These are phyloP conservation scores for Lepus oiostolus DNA, from an alignment of 2,797 vertebrate species.

Conservation along the genomic window DNA sequence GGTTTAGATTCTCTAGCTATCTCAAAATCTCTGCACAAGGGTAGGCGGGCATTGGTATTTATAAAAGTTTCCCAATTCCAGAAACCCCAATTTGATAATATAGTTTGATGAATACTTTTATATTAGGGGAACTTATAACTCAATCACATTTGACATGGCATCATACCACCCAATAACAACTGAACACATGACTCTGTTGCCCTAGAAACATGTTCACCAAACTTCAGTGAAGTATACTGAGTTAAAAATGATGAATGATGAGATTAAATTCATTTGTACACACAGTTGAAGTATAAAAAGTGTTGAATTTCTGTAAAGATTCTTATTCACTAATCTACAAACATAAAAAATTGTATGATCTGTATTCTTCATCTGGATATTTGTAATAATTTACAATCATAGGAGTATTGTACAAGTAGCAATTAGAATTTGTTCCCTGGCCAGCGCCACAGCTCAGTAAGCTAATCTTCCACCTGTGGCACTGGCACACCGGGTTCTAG, in stretches of 20 bases:
- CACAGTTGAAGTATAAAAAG: neutral
- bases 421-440: neutral
- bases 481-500: too few species aligned
- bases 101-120: neutral
- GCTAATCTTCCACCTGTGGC: too few species aligned
- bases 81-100: neutral
- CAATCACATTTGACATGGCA: neutral
- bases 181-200: neutral
- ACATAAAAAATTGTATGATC: neutral
- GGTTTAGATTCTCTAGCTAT: neutral
- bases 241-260: neutral
- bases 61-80: neutral
- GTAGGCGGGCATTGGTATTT: neutral
- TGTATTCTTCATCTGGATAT: neutral
- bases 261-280: neutral
- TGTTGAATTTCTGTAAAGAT: neutral
- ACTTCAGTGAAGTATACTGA: neutral
- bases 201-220: neutral
- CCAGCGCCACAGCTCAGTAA: too few species aligned
- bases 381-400: neutral
- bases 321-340: neutral
- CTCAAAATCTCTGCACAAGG: neutral
- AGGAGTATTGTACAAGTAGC: neutral
- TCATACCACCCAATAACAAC: neutral
- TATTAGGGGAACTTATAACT: neutral